These are phyloP conservation scores for Lypha dubia DNA, from an alignment of 2,888 invertebrate species.

Conservation along the genomic window DNA sequence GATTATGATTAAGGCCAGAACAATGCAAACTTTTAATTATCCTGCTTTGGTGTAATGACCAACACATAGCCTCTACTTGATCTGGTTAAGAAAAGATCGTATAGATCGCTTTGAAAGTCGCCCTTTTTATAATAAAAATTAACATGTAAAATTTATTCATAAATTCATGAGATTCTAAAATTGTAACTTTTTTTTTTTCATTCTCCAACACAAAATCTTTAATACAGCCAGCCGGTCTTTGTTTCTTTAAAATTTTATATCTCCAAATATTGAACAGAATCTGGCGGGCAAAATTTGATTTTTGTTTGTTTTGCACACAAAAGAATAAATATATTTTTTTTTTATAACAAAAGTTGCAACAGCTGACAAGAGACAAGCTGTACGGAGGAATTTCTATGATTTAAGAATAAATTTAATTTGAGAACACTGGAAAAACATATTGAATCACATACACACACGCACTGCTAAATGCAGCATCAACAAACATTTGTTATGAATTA, in stretches of 20 bases:
- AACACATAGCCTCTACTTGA: too few species aligned
- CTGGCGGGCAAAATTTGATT: conserved; percentile 56
- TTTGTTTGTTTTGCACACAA: conserved; percentile 48
- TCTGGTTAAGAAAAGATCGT: too few species aligned
- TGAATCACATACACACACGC: not conserved
- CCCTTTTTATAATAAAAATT: too few species aligned
- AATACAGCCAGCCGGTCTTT: conserved; percentile 43
- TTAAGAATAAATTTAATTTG: conserved; percentile 21
- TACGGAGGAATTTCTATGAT: conserved; percentile 39
- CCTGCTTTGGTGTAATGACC: too few species aligned
- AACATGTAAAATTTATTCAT: not conserved
- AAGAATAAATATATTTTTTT: conserved; percentile 15
- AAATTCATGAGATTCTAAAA: not conserved
- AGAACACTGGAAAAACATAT: conserved; percentile 10
- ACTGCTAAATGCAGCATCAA: conserved; percentile 55
- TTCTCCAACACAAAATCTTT: not conserved
- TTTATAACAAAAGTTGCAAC: conserved; percentile 48
- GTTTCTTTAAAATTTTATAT: conserved; percentile 3
- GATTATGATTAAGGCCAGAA: too few species aligned
- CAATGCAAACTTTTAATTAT: too few species aligned
- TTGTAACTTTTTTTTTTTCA: not conserved
- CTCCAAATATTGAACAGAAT: conserved; percentile 31
- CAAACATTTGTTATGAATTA: conserved; percentile 41
- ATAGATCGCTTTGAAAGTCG: too few species aligned
- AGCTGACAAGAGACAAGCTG: conserved; percentile 68